phyloP scores from a whole-genome alignment of 2,888 invertebrate species.

The Andricus quercusramuli region DNA sequence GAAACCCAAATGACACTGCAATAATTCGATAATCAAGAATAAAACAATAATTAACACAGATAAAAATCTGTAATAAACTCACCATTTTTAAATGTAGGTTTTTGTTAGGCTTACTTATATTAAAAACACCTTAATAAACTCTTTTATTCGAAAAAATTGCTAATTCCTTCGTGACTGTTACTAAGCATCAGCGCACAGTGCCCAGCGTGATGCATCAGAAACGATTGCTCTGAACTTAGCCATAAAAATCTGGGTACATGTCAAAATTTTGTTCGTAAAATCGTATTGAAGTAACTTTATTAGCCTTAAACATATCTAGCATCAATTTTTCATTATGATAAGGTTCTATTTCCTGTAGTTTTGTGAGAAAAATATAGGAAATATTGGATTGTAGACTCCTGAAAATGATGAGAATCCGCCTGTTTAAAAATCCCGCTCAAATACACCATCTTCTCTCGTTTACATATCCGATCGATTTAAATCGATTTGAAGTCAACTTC shows the following conservation, averaged over 20 bases:
- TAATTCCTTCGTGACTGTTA: slow-evolving; percentile 42
- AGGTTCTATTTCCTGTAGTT: no score
- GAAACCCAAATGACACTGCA: slow-evolving; percentile 42
- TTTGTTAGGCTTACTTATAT: not conserved
- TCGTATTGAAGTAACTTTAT: no score
- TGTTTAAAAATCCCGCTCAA: no score
- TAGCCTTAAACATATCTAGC: no score
- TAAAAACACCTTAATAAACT: slow-evolving; percentile 24
- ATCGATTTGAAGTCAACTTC: not conserved
- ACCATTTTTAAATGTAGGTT: slow-evolving; percentile 47
- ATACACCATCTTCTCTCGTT: no score
- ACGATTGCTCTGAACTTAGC: slow-evolving; percentile 36
- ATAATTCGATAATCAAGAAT: slow-evolving; percentile 18
- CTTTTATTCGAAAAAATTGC: slow-evolving; percentile 40
- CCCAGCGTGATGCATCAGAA: slow-evolving; percentile 56
- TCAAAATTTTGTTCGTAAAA: no score
- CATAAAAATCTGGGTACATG: no score
- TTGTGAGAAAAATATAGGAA: no score
- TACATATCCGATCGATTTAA: no score
- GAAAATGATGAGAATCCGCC: no score
- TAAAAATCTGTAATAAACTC: slow-evolving; percentile 16
- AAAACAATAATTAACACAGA: slow-evolving; percentile 15
- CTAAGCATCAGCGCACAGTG: not conserved
- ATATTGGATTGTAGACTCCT: no score
- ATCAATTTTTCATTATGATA: no score